These are phyloP conservation scores for Furnarius figulus DNA, from an alignment of 2,113 vertebrate species.

Conservation along the genomic window DNA sequence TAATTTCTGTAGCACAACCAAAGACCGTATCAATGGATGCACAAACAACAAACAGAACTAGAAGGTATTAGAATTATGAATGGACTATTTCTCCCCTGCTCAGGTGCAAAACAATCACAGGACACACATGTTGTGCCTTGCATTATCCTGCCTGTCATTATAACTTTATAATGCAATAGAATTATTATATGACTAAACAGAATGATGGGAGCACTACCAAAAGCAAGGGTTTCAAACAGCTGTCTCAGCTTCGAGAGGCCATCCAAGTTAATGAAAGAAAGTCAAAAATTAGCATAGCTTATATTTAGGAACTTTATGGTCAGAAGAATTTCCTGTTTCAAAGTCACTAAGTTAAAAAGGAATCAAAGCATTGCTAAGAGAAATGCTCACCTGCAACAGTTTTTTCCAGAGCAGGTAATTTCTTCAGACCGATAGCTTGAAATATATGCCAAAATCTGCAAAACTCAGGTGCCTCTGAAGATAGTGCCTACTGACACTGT, in stretches of 20 bases:
- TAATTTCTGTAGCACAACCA: not conserved
- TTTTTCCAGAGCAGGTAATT: not conserved
- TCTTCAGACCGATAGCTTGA: not conserved
- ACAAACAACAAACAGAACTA: not conserved
- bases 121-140: not conserved
- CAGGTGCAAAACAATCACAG: not conserved
- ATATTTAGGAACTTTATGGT: not conserved
- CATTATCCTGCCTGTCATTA: not conserved
- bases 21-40: not conserved
- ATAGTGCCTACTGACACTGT: not conserved
- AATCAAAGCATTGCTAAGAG: not conserved
- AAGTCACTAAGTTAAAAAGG: not conserved
- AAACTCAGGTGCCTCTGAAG: not conserved
- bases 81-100: not conserved
- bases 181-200: not conserved
- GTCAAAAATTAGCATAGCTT: not conserved
- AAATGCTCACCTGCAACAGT: not conserved
- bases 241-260: not conserved
- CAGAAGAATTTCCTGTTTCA: not conserved
- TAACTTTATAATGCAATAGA: not conserved
- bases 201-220: not conserved
- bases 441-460: not conserved
- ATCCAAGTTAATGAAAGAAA: not conserved
- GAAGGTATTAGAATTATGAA: not conserved
- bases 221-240: not conserved